Evolutionary conservation across 92 coral and sea anemone species (phyloP), one percentile per base, ranked within the genome.

Genomic region (Parazoanthus atlanticus): DNA sequence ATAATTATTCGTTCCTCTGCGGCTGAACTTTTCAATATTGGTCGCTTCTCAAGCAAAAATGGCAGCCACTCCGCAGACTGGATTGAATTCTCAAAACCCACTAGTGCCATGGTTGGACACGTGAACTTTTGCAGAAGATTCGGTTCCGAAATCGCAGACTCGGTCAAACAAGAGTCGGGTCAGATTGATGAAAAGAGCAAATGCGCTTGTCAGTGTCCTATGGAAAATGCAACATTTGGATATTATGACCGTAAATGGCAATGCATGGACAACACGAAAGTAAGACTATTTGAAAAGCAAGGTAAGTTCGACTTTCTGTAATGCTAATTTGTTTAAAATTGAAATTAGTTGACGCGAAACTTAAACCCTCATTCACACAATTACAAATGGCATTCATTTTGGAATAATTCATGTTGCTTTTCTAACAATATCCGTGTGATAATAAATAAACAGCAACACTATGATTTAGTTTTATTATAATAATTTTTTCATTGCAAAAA

Each of bases 151-250:
- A 21, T 80, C 30, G 70, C 36, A 52, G 46, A 23, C 12, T 0
- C 28, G 28, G 4, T 31, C 71, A 19, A 71, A 6, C 58, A 54
- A 19, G 34, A 26, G 6, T 3, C 23, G n/a, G 11, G 32, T 28
- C 11, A 46, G 32, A 80, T 29, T 25, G 41, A 72, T 28, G 26
- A 61, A 61, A 8, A 28, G 4, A 70, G 41, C 23, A 71, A 46
- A 16, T 41, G 78, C 19, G 17, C 23, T 19, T 84, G 87, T 28
- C 87, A 58, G 28, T 84, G 87, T 46, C 64, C 78, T 6, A 64
- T 3, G 28, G 40, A 70, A 46, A 84, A 84, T 34, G 87, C 87
- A 8, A 84, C 87, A 9, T 69, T 84, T 46, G 87, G 78, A 31
- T 43, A 26, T 47, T 84, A 84, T 30, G 64, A 46, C 43, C 12